Base-by-base conservation (phyloP, 1,140 invertebrate genomes). In the Listronotus oregonensis region DNA sequence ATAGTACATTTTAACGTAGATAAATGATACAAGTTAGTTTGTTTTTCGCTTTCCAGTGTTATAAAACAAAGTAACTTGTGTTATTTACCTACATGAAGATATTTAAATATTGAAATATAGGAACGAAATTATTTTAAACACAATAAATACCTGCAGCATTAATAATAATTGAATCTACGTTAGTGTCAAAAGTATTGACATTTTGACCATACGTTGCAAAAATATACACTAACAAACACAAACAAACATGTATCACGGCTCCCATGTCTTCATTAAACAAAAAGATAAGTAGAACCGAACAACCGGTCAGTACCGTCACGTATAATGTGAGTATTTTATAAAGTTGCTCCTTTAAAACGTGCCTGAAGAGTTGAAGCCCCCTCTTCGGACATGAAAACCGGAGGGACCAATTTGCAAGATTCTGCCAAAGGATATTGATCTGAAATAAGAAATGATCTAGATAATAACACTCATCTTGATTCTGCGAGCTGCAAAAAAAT, bases 271-370 rank as follows among this genome's bases (percentile, higher is more conserved):
- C 42, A 44, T 46, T 64, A 31, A 68, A 61, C 44, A 37, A 62
- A 61, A 49, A 56, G 55, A 52, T 51, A 52, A 47, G 50, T 56
- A 66, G 46, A 43, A 56, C 56, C 56, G 61, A 57, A 59, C 43
- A 56, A 67, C 64, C 60, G 58, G 43, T 62, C n/a, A 54, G 55
- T 58, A 32, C 58, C 37, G 65, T 55, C 61, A 54, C 55, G 57
- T 69, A 73, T 69, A 73, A 70, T 73, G 74, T 73, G 66, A 66
- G 63, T 64, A 69, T 67, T 66, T 68, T 75, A 58, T 60, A 69
- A 75, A 75, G 71, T 73, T 72, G 70, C 68, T 76, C 69, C 74
- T 76, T 75, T 73, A 76, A 74, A 72, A 68, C 64, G 39, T 57
- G 64, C 64, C 42, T 52, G 55, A 59, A 61, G 60, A 58, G 40